A percentile compares a stretch with the other conserved stretches of the same genome.
Evolutionary conservation across 2,797 vertebrate species (phyloP).

Genomic region (Falco rusticolus): DNA sequence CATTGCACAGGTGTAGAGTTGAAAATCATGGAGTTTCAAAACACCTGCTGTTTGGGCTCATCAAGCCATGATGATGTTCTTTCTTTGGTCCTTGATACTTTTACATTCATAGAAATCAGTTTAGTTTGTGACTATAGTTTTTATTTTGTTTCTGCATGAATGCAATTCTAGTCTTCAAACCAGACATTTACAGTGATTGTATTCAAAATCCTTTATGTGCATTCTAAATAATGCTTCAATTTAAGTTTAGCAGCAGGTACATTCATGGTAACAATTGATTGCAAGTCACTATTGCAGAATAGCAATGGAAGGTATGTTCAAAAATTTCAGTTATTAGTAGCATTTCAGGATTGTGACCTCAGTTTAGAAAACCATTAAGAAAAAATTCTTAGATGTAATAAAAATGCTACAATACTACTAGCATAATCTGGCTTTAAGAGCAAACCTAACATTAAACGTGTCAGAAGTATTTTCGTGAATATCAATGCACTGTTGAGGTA

Average conservation of each 20-base stretch:
- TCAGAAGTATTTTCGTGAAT: not conserved
- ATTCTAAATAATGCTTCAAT: not conserved
- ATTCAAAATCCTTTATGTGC: not conserved
- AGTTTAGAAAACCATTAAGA: not conserved
- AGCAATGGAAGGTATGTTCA: not conserved
- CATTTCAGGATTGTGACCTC: not conserved
- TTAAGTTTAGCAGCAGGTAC: not conserved
- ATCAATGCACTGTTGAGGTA: not conserved
- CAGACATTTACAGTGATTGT: not conserved
- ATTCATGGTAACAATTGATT: not conserved
- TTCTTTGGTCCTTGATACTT: not conserved
- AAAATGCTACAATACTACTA: not conserved
- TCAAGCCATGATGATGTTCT: not conserved
- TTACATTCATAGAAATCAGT: slow-evolving; percentile 20
- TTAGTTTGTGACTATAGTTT: slow-evolving; percentile 6
- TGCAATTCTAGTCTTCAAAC: not conserved
- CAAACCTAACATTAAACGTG: not conserved
- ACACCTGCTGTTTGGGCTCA: slow-evolving; percentile 23
- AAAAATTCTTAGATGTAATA: not conserved
- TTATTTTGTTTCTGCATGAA: not conserved
- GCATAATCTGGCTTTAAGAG: not conserved
- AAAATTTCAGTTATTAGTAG: not conserved
- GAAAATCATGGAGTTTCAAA: slow-evolving; percentile 4
- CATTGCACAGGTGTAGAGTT: not conserved
- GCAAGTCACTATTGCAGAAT: not conserved